These are phyloP conservation scores for Lucilia sericata DNA, from an alignment of 1,140 invertebrate species.

Conservation along the genomic window DNA sequence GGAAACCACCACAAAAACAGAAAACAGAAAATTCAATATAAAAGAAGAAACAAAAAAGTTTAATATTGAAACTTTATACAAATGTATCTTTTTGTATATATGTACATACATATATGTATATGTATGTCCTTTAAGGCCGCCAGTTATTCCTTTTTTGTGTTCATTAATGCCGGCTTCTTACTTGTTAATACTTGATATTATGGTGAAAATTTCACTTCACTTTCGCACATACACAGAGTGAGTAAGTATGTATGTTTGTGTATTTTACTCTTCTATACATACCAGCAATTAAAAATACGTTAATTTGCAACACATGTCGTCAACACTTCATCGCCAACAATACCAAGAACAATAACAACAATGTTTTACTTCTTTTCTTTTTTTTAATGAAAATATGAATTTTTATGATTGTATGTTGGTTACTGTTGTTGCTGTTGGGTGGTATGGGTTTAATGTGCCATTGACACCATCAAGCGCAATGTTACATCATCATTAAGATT, in stretches of 20 bases:
- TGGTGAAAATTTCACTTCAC: neutral
- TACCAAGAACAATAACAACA: neutral
- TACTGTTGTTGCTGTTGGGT: neutral
- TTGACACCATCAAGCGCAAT: slow-evolving; percentile 3
- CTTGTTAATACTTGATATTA: neutral
- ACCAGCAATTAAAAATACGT: slow-evolving; percentile 46
- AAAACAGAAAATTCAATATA: neutral
- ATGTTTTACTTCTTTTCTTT: neutral
- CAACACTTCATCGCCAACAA: slow-evolving; percentile 44
- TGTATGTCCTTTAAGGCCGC: neutral
- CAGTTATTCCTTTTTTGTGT: neutral
- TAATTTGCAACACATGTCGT: slow-evolving; percentile 48
- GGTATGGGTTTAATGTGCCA: slow-evolving; percentile 11
- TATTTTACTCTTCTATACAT: neutral
- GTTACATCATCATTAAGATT: slow-evolving; percentile 21
- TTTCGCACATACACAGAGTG: neutral
- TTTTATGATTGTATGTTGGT: neutral
- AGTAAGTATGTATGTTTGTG: no score
- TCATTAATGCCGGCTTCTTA: neutral
- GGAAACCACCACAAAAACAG: neutral
- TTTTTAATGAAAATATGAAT: slow-evolving; percentile 10
- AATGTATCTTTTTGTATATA: neutral
- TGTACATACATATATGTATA: neutral
- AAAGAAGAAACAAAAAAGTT: neutral
- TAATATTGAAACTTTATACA: neutral